These are phyloP conservation scores for Chloroclystis v-ata DNA, from an alignment of 2,888 invertebrate species.

Conservation along the genomic window DNA sequence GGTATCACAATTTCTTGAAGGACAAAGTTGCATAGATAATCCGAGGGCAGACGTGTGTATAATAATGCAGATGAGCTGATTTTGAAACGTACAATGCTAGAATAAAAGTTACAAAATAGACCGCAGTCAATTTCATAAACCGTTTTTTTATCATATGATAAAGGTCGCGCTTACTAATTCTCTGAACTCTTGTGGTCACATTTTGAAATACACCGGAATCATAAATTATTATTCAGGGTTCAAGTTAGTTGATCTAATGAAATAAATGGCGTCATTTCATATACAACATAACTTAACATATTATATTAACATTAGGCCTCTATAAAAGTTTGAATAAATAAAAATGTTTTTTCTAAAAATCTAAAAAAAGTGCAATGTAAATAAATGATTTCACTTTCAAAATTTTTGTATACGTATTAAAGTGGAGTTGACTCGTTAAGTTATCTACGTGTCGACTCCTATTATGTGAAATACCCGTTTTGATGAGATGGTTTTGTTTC, in stretches of 20 bases:
- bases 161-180: slow-evolving; percentile 27
- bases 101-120: slow-evolving; percentile 39
- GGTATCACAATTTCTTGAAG: too few species aligned
- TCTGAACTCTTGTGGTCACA: slow-evolving; percentile 22
- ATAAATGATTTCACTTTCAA: too few species aligned
- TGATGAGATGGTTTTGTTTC: too few species aligned
- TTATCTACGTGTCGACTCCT: too few species aligned
- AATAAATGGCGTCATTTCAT: not conserved
- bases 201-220: slow-evolving; percentile 22
- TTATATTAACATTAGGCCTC: too few species aligned
- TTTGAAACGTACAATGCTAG: slow-evolving; percentile 38
- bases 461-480: too few species aligned
- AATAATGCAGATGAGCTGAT: slow-evolving; percentile 46
- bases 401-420: too few species aligned
- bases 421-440: too few species aligned
- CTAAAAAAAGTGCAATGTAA: too few species aligned
- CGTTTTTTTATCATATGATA: slow-evolving; percentile 18
- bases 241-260: not conserved
- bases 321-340: too few species aligned
- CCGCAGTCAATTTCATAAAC: slow-evolving; percentile 32
- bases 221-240: not conserved
- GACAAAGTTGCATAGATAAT: slow-evolving; percentile 9
- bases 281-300: not conserved
- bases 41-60: slow-evolving; percentile 34
- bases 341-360: too few species aligned